Evolutionary conservation across 2,797 vertebrate genomes (phyloP), one percentile per base, ranked within the genome.

Genomic region (Tadarida brasiliensis): DNA sequence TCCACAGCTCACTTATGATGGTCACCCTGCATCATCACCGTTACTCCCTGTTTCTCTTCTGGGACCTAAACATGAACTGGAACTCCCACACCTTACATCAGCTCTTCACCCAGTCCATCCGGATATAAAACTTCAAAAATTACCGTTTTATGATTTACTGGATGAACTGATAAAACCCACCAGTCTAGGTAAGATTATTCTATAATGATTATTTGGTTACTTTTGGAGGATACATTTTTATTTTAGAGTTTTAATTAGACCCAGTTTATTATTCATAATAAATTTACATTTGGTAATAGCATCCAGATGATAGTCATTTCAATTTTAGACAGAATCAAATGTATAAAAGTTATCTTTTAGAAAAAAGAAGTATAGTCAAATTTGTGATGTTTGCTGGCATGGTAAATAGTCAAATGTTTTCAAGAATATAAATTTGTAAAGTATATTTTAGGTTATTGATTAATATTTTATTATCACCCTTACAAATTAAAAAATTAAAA

Each of bases 111-210:
- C 99, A 33, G 99, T 99, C 96, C 99, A 99, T 91, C 99, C 99
- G 1, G 99, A 99, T 96, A 99, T 99, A 97, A 99, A 99, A 96
- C 99, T 99, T 91, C 99, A 99, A 98, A 99, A 99, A 98, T 98
- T 99, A 85, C 99, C 99, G 82, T 99, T 99, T 98, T 99, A 99
- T 24, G 99, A 99, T 98, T 98, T 99, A 98, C 97, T 99, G 98
- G 99, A 99, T 47, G 99, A 99, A 98, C 99, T 99, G 97, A 99
- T 99, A 98, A 99, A 99, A 96, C 99, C 99, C 1, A 99, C 99
- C 97, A 99, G 99, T 98, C 98, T 99, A 97, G 99, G 99, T 99
- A 98, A 99, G 99, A 98, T 91, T 86, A 76, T 92, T 61, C 77
- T 80, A 6, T 68, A 85, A 91, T 93, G 63, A 30, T 83, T 86